Evolutionary conservation across 2,797 vertebrate genomes (phyloP).

Genomic region (Dromococcyx pavoninus): DNA sequence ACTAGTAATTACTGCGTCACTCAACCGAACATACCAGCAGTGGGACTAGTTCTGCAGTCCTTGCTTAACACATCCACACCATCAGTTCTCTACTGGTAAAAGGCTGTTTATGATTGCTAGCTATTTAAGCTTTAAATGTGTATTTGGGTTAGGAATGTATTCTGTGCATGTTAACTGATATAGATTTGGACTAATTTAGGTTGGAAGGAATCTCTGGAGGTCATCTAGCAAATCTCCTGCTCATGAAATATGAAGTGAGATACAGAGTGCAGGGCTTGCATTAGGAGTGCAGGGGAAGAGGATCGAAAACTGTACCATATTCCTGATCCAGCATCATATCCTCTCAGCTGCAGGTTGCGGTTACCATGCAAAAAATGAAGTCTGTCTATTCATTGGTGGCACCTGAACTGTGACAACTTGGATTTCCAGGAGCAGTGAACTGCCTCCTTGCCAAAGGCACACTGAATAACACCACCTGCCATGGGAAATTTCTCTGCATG

Average conservation of each 20-base stretch:
- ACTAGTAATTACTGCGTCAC: not conserved
- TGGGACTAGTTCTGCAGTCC: not conserved
- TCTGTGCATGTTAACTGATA: not conserved
- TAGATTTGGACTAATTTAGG: not conserved
- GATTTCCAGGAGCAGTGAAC: not conserved
- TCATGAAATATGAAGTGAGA: not conserved
- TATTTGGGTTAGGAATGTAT: not conserved
- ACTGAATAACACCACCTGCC: constrained; percentile 46
- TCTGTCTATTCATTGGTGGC: not conserved
- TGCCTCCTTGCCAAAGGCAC: constrained; percentile 30
- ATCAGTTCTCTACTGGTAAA: not conserved
- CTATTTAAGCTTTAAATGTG: not conserved
- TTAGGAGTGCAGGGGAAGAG: not conserved
- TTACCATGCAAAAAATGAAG: not conserved
- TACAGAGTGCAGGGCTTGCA: not conserved
- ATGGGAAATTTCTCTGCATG: constrained; percentile 43
- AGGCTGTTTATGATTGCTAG: not conserved
- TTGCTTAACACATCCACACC: not conserved
- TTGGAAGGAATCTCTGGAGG: not conserved
- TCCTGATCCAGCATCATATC: not conserved
- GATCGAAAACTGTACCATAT: not conserved
- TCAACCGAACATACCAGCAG: not conserved
- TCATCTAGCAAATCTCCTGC: not conserved
- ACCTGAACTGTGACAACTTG: constrained; percentile 2
- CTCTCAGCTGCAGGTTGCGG: not conserved